These are phyloP conservation scores for Anomalospiza imberbis DNA, from an alignment of 2,797 vertebrate species.

Conservation along the genomic window DNA sequence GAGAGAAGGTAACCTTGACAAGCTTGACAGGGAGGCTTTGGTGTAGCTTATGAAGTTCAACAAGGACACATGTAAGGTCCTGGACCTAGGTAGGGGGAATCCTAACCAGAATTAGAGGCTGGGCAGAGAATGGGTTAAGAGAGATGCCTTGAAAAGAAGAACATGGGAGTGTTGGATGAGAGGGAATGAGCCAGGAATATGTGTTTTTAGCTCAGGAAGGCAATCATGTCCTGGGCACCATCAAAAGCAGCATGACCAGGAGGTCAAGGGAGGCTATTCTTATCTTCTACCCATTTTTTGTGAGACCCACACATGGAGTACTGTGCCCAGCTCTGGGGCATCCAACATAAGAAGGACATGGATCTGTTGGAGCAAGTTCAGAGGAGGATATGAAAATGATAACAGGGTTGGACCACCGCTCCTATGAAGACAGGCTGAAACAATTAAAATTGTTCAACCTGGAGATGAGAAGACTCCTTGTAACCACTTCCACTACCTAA, in stretches of 20 bases:
- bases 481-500: not conserved
- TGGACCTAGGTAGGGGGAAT: not conserved
- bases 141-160: not conserved
- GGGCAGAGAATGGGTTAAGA: not conserved
- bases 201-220: not conserved
- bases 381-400: not conserved
- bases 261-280: not conserved
- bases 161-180: not conserved
- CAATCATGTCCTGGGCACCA: rapidly evolving
- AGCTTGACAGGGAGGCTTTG: not conserved
- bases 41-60: not conserved
- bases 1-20: not conserved
- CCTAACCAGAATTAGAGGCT: not conserved
- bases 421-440: not conserved
- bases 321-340: not conserved
- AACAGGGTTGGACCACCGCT: not conserved
- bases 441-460: not conserved
- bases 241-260: not conserved
- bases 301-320: not conserved
- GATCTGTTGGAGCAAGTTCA: not conserved
- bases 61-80: not conserved
- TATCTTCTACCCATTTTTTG: not conserved
- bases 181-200: not conserved
- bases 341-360: not conserved
- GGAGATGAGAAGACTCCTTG: not conserved